A percentile compares a stretch with the other conserved stretches of the same genome.
Evolutionary conservation across 2,113 vertebrate species (phyloP).

Genomic region (Trachemys scripta): DNA sequence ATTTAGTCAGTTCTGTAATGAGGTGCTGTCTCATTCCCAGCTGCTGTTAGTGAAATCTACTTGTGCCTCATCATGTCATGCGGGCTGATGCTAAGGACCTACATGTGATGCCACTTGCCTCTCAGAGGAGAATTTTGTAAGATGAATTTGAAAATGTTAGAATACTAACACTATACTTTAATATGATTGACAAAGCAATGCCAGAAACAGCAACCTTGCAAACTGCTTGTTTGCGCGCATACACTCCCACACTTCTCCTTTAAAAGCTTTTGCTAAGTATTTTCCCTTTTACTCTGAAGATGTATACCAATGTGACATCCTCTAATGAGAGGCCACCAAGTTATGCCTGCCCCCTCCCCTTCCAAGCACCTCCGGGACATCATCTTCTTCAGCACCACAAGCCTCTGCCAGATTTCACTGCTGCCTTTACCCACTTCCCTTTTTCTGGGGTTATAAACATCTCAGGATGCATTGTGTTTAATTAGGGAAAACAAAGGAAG

Average conservation of each 20-base stretch:
- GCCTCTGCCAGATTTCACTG: background rate
- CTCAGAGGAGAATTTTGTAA: background rate
- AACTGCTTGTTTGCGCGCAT: rapidly evolving
- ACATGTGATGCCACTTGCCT: background rate
- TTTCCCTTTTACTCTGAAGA: rapidly evolving
- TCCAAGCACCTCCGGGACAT: background rate
- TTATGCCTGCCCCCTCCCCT: background rate
- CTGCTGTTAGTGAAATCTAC: background rate
- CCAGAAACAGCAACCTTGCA: background rate
- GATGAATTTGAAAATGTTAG: background rate
- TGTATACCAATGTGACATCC: background rate
- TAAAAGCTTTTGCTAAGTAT: background rate
- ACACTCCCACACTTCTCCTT: background rate
- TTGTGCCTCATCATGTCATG: background rate
- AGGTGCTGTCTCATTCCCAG: background rate
- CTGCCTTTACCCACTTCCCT: background rate
- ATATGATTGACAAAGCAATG: constrained; percentile 23
- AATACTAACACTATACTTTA: rapidly evolving
- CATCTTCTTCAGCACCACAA: background rate
- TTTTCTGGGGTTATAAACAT: background rate
- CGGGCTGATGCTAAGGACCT: rapidly evolving
- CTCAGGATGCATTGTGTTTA: background rate
- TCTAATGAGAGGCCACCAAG: background rate
- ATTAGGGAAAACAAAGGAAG: background rate
- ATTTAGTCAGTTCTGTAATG: rapidly evolving